Evolutionary conservation across 1,140 invertebrate species (phyloP).

Genomic region (Teleopsis dalmanni): DNA sequence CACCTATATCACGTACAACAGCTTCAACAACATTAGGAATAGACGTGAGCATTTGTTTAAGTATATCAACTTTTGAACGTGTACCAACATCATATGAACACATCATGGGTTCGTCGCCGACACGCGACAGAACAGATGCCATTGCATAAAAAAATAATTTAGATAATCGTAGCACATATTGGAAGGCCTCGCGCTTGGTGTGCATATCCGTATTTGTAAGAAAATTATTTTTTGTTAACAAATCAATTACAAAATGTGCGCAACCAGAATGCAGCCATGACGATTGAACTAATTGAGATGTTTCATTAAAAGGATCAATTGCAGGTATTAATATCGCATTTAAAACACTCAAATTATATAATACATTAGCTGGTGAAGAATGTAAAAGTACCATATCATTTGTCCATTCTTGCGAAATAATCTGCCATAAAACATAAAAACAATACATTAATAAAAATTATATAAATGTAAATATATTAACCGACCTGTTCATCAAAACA

Average conservation of each 20-base stretch:
- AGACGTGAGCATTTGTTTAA: conserved; percentile 44
- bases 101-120: conserved; percentile 38
- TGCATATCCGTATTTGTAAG: conserved; percentile 71
- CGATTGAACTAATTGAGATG: conserved; percentile 78
- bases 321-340: conserved; percentile 91
- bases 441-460: neutral
- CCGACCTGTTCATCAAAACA: conserved; percentile 7
- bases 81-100: conserved; percentile 31
- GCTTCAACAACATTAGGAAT: conserved; percentile 52
- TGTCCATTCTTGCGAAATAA: conserved; percentile 43
- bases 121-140: conserved; percentile 54
- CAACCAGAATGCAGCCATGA: conserved; percentile 67
- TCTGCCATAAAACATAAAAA: conserved; percentile 8
- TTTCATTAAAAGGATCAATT: conserved; percentile 70
- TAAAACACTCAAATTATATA: conserved; percentile 71
- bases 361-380: conserved; percentile 66
- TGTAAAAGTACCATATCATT: conserved; percentile 69
- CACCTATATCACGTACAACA: conserved; percentile 63
- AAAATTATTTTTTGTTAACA: conserved; percentile 84
- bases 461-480: neutral
- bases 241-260: conserved; percentile 70
- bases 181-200: conserved; percentile 76
- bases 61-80: conserved; percentile 41
- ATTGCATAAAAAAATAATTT: conserved; percentile 84
- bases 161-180: conserved; percentile 78